A percentile compares a stretch with the other conserved stretches of the same genome.
Evolutionary conservation across 2,113 vertebrate species (phyloP).

Genomic region (Phrynosoma blainvillii): DNA sequence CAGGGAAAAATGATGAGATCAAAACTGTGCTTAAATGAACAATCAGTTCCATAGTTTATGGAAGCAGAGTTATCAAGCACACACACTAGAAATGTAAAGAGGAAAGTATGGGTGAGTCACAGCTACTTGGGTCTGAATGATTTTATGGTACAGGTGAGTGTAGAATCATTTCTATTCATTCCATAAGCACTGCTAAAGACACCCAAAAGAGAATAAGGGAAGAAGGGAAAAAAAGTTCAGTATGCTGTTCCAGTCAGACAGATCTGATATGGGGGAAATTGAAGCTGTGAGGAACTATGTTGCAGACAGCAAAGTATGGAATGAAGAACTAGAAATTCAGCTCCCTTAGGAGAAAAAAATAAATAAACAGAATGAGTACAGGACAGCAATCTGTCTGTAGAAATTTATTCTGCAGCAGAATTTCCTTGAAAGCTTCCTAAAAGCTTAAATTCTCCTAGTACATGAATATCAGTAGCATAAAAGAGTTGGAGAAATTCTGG

Average conservation of each 20-base stretch:
- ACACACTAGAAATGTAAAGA: background rate
- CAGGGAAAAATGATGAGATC: background rate
- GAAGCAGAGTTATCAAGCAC: background rate
- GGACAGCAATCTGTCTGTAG: too few relatives aligned
- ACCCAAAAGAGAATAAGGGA: background rate
- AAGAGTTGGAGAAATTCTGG: background rate
- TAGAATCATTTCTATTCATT: background rate
- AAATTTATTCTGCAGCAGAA: background rate
- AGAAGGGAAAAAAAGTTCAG: too few relatives aligned
- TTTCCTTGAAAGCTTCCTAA: conserved; percentile 10
- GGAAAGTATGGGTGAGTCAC: background rate
- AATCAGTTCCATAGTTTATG: background rate
- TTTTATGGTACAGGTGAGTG: background rate
- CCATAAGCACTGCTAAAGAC: too few relatives aligned
- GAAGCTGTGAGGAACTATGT: background rate
- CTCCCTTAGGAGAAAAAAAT: too few relatives aligned
- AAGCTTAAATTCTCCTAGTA: conserved; percentile 34
- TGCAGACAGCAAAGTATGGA: background rate
- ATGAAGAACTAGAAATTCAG: too few relatives aligned
- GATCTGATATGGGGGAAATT: background rate
- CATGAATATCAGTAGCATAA: conserved; percentile 27
- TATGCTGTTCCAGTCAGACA: background rate
- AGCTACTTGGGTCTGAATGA: background rate
- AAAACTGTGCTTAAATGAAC: background rate
- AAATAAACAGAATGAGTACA: too few relatives aligned